phyloP scores from a whole-genome alignment of 2,888 invertebrate genomes.

The Apoderus coryli region DNA sequence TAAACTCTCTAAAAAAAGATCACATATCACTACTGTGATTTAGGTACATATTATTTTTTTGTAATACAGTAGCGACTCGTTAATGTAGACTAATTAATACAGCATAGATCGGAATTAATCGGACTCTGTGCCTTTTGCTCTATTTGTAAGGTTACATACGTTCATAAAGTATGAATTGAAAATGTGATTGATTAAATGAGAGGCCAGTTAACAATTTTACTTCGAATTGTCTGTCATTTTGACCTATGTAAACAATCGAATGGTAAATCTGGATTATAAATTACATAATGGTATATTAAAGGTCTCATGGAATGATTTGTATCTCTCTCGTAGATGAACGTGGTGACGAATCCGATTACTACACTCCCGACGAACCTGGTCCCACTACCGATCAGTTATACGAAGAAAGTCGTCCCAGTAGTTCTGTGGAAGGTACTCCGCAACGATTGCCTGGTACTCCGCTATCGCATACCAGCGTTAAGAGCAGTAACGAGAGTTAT shows the following conservation, averaged over 20 bases:
- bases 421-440: slow-evolving; percentile 32
- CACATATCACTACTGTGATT: no score
- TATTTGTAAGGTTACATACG: no score
- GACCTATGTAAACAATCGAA: not conserved
- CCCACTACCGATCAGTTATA: slow-evolving; percentile 50
- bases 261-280: not conserved
- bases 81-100: no score
- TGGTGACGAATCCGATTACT: slow-evolving; percentile 64
- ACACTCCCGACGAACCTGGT: slow-evolving; percentile 61
- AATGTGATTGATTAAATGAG: no score
- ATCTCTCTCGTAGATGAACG: slow-evolving; percentile 29
- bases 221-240: not conserved
- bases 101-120: no score
- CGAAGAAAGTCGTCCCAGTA: slow-evolving; percentile 21
- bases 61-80: no score
- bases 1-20: no score
- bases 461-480: slow-evolving; percentile 47
- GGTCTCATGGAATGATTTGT: no score
- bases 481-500: slow-evolving; percentile 70
- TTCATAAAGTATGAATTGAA: no score
- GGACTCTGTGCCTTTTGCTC: no score
- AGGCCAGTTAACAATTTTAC: not conserved
- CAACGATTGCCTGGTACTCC: slow-evolving; percentile 47
- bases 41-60: no score
- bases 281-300: no score